These are phyloP conservation scores for Notothenia rossii DNA, from an alignment of 2,113 vertebrate genomes.

Conservation along the genomic window DNA sequence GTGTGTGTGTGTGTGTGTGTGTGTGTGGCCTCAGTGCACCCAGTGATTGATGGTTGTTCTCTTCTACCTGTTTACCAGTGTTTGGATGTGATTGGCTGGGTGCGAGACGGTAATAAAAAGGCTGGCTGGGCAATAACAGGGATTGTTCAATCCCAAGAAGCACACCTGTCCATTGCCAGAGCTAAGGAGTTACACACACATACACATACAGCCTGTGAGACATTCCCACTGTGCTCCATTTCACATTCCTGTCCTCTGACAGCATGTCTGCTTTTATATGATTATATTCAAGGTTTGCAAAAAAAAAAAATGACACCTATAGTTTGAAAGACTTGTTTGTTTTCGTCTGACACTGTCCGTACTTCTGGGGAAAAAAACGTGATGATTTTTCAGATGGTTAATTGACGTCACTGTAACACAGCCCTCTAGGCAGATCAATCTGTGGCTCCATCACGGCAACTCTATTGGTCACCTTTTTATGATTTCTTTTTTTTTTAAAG, in stretches of 20 bases:
- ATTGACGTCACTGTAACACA: slow-evolving; percentile 12
- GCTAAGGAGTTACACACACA: slow-evolving; percentile 45
- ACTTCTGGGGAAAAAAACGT: slow-evolving; percentile 18
- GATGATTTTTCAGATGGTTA: slow-evolving; percentile 28
- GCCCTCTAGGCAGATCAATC: slow-evolving; percentile 22
- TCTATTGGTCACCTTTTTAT: slow-evolving; percentile 26
- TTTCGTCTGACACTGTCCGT: slow-evolving; percentile 43
- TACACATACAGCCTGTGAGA: slow-evolving; percentile 65
- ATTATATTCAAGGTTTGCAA: slow-evolving; percentile 73
- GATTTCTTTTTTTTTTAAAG: background rate
- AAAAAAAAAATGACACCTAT: slow-evolving; percentile 66
- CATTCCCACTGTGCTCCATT: slow-evolving; percentile 78
- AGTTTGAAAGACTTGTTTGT: slow-evolving; percentile 60
- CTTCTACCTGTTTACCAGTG: slow-evolving; percentile 60
- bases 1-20: background rate
- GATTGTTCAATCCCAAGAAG: slow-evolving; percentile 63
- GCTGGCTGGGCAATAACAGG: slow-evolving; percentile 57
- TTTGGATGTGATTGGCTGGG: slow-evolving; percentile 43
- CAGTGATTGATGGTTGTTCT: slow-evolving; percentile 68
- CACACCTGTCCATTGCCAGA: slow-evolving; percentile 81
- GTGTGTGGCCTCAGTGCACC: slow-evolving; percentile 9
- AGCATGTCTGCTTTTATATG: slow-evolving; percentile 84
- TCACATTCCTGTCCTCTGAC: slow-evolving; percentile 84
- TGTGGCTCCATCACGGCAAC: background rate
- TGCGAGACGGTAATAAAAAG: slow-evolving; percentile 41